Percentiles rank a stretch among this genome's conserved stretches.
phyloP scores from a whole-genome alignment of 2,888 invertebrate species.

The Epicampocera succincta region DNA sequence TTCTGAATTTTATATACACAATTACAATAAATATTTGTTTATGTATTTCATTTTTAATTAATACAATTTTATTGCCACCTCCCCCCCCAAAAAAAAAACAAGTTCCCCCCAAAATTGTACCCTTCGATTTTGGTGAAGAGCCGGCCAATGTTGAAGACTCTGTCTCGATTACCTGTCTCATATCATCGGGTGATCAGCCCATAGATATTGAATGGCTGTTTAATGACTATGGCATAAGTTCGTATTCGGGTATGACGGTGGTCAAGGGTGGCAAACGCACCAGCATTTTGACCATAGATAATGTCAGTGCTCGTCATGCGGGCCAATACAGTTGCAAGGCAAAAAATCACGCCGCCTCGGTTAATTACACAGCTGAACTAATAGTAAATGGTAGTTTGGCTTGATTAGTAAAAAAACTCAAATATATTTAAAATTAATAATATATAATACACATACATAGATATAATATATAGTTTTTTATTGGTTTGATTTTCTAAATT shows the following conservation, averaged over 20 bases:
- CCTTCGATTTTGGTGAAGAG: slow-evolving; percentile 85
- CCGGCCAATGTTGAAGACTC: slow-evolving; percentile 84
- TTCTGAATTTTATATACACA: background rate
- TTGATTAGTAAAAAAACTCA: background rate
- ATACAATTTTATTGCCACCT: slow-evolving; percentile 21
- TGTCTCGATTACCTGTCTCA: slow-evolving; percentile 87
- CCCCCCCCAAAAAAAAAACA: slow-evolving; percentile 1
- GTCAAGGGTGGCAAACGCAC: slow-evolving; percentile 83
- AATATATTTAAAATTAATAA: background rate
- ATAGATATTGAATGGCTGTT: slow-evolving; percentile 88
- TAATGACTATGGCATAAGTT: slow-evolving; percentile 81
- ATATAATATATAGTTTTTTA: slow-evolving; percentile 10
- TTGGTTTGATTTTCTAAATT: background rate
- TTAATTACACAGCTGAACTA: slow-evolving; percentile 86
- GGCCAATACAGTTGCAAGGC: slow-evolving; percentile 86
- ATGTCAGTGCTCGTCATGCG: slow-evolving; percentile 85
- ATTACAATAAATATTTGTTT: background rate
- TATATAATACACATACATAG: background rate
- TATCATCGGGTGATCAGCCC: slow-evolving; percentile 90
- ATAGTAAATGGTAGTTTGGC: slow-evolving; percentile 85
- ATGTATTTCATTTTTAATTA: slow-evolving; percentile 17
- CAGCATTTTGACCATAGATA: slow-evolving; percentile 85
- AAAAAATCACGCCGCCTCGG: slow-evolving; percentile 86
- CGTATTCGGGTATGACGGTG: slow-evolving; percentile 81
- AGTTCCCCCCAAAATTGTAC: slow-evolving; percentile 91